These are phyloP conservation scores for Phengaris alcon DNA, from an alignment of 2,888 invertebrate genomes.

Conservation along the genomic window DNA sequence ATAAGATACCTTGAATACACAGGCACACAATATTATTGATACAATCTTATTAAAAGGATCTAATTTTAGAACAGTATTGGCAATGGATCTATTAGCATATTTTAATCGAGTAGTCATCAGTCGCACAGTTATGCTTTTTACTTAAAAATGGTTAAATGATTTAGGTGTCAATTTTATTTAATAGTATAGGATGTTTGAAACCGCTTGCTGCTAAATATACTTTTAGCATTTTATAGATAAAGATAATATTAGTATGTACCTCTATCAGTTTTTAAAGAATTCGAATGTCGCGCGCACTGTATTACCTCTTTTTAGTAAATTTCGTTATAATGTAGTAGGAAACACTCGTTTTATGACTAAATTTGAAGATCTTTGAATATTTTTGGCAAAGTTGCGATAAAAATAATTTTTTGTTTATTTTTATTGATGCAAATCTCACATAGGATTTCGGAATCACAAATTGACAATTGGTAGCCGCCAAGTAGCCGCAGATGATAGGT, in stretches of 20 bases:
- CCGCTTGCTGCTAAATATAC: too few relatives aligned
- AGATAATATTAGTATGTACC: not conserved
- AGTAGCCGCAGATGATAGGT: not conserved
- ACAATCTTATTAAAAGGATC: not conserved
- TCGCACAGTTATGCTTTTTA: too few relatives aligned
- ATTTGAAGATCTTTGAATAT: not conserved
- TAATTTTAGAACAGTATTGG: constrained; percentile 10
- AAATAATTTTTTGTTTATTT: constrained; percentile 24
- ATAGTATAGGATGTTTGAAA: too few relatives aligned
- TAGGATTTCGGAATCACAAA: constrained; percentile 26
- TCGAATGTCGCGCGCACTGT: constrained; percentile 10
- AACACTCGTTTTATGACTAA: not conserved
- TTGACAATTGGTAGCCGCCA: not conserved
- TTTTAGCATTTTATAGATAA: not conserved
- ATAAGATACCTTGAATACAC: not conserved
- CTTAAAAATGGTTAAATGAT: too few relatives aligned
- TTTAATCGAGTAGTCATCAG: too few relatives aligned
- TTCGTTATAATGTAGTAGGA: not conserved
- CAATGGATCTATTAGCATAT: not conserved
- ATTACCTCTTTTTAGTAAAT: not conserved
- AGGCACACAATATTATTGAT: not conserved
- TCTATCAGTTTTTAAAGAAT: not conserved
- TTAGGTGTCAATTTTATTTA: too few relatives aligned
- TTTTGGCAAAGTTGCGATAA: not conserved
- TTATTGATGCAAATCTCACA: not conserved